Conservation (phyloP, 2,113 vertebrate genomes). For the Brachypodius melanocephalos region DNA sequence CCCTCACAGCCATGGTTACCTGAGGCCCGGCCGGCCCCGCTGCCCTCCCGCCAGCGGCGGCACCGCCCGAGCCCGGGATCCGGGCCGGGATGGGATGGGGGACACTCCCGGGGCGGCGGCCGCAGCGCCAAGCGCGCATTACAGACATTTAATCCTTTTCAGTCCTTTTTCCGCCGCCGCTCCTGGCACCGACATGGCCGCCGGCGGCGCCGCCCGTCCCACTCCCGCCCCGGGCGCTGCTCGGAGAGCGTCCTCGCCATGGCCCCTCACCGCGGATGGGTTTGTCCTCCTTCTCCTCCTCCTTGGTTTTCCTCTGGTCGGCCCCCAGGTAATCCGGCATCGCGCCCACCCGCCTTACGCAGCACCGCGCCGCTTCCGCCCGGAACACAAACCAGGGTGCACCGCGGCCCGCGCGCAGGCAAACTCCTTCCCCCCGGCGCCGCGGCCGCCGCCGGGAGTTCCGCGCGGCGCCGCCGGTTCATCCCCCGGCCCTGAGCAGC, state of each 20-base stretch:
- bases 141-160: background rate
- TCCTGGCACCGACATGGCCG: background rate
- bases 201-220: background rate
- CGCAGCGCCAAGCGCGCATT: background rate
- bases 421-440: background rate
- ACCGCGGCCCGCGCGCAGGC: accelerated
- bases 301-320: conserved; percentile 91
- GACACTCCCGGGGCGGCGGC: background rate
- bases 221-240: background rate
- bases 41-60: background rate
- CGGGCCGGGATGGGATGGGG: background rate
- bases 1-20: background rate
- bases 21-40: background rate
- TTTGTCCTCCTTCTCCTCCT: conserved; percentile 89
- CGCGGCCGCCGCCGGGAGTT: background rate
- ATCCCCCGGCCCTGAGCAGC: no score
- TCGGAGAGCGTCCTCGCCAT: accelerated
- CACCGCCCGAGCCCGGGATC: background rate
- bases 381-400: background rate
- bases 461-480: background rate
- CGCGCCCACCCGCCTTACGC: conserved; percentile 59
- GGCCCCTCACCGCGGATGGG: conserved; percentile 84
- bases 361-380: conserved; percentile 48
- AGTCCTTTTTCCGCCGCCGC: background rate
- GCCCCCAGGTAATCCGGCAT: conserved; percentile 95